Conservation (phyloP, 2,888 invertebrate species). For the Diadegma fenestrale region DNA sequence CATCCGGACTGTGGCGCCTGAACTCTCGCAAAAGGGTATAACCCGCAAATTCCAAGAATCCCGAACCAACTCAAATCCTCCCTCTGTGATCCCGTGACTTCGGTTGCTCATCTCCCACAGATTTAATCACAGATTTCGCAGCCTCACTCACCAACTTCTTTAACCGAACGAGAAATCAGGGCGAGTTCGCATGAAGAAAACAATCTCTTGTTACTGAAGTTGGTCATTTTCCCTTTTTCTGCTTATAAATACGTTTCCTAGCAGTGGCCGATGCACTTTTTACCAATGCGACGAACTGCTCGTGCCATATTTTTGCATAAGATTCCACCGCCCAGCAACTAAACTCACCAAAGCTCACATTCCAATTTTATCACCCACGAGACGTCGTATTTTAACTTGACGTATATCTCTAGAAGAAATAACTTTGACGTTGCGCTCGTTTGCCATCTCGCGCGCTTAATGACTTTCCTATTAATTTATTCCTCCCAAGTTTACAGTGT, state of each 20-base stretch:
- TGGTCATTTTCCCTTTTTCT: neutral
- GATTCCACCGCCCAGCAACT: neutral
- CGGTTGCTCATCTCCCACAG: conserved; percentile 70
- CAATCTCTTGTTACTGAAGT: neutral
- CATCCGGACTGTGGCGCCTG: conserved; percentile 32
- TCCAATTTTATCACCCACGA: conserved; percentile 31
- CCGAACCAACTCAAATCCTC: conserved; percentile 80
- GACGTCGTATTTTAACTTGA: conserved; percentile 32
- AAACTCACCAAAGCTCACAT: conserved; percentile 19
- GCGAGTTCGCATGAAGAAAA: conserved; percentile 36
- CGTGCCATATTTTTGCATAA: conserved; percentile 18
- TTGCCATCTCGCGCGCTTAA: conserved; percentile 56
- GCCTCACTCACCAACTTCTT: conserved; percentile 56
- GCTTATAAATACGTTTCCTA: neutral
- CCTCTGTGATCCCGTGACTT: conserved; percentile 74
- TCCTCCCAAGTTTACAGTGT: conserved; percentile 60
- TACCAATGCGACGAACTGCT: conserved; percentile 11
- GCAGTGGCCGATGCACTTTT: neutral
- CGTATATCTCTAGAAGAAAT: conserved; percentile 45
- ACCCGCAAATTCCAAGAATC: conserved; percentile 80
- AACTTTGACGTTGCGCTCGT: conserved; percentile 55
- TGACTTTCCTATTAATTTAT: conserved; percentile 67
- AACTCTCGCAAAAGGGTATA: conserved; percentile 41
- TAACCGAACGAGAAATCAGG: conserved; percentile 51
- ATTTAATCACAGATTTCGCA: conserved; percentile 74